Evolutionary conservation across 2,113 vertebrate species (phyloP), one percentile per base, ranked within the genome.

Genomic region (Paedocypris sp.): DNA sequence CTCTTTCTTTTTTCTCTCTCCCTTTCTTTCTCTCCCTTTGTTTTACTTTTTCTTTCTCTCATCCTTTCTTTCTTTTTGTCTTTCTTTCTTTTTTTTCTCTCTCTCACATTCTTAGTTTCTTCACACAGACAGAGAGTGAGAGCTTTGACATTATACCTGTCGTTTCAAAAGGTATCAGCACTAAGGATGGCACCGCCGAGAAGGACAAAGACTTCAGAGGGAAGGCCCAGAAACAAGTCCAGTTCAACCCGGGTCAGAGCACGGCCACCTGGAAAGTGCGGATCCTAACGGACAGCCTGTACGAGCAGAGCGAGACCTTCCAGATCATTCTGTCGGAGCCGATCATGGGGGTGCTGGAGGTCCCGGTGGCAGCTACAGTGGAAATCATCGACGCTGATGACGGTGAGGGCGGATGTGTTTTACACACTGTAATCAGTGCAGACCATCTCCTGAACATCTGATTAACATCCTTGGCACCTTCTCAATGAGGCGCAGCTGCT

Each of bases 241-340:
- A 98, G 76, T 98, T 98, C 77, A 98, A 95, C 77, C 93, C 94
- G 0, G 93, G 94, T 39, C 94, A 98, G 76, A 91, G 81, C 43
- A 82, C 80, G 15, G 92, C 93, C 66, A 86, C 80, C 0, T 98
- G 94, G 94, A 78, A 82, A 64, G 91, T 97, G n/a, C 80, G 85
- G 25, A 84, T 97, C 76, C 51, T 93, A 67, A 73, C 81, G 0
- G 94, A 98, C 1, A 79, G 66, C 4, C 70, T 88, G 35, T 91
- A 90, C 1, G 94, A 98, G 60, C 86, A 80, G 29, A 88, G 90
- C 0, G 93, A 98, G 71, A 85, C 73, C 25, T 98, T 98, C 75
- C 90, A 90, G 69, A 88, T 98, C 52, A 72, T 89, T 25, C 82
- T 98, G 47, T 93, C 92, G 0, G 93, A 97, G 67, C 90, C 94